These are phyloP conservation scores for Porites divaricata DNA, from an alignment of 92 coral and sea anemone genomes.

Conservation along the genomic window DNA sequence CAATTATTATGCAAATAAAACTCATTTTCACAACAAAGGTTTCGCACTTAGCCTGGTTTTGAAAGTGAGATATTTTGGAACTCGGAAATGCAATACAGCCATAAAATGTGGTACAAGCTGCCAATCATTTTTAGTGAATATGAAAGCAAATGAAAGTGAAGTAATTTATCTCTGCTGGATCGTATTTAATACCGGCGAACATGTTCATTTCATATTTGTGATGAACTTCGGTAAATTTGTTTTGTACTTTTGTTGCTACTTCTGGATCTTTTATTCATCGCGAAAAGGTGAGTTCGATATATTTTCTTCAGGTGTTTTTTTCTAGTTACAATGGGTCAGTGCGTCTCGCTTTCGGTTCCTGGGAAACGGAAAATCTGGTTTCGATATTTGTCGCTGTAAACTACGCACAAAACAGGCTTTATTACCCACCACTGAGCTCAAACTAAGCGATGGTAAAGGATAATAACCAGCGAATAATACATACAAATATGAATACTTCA, in stretches of 20 bases:
- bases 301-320: too few species aligned
- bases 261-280: slow-evolving; percentile 23
- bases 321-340: slow-evolving; percentile 24
- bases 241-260: slow-evolving; percentile 26
- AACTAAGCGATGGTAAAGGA: too few species aligned
- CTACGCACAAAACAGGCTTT: background rate
- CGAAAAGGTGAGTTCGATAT: slow-evolving; percentile 28
- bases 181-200: slow-evolving; percentile 22
- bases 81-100: slow-evolving; percentile 24
- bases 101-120: slow-evolving; percentile 25
- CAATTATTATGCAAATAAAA: too few species aligned
- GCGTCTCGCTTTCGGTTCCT: slow-evolving; percentile 1
- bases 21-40: too few species aligned
- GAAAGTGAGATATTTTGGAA: too few species aligned
- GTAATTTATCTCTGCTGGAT: slow-evolving; percentile 22
- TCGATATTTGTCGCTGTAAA: slow-evolving; percentile 12
- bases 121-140: slow-evolving; percentile 20
- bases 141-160: too few species aligned
- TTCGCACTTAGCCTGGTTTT: too few species aligned
- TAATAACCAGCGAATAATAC: background rate
- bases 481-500: slow-evolving; percentile 21
- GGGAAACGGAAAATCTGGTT: slow-evolving; percentile 9
- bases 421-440: background rate
- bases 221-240: slow-evolving; percentile 25
- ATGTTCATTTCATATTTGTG: slow-evolving; percentile 29